Evolutionary conservation across 2,888 invertebrate genomes (phyloP), one percentile per base, ranked within the genome.

Genomic region (Timandra comae): DNA sequence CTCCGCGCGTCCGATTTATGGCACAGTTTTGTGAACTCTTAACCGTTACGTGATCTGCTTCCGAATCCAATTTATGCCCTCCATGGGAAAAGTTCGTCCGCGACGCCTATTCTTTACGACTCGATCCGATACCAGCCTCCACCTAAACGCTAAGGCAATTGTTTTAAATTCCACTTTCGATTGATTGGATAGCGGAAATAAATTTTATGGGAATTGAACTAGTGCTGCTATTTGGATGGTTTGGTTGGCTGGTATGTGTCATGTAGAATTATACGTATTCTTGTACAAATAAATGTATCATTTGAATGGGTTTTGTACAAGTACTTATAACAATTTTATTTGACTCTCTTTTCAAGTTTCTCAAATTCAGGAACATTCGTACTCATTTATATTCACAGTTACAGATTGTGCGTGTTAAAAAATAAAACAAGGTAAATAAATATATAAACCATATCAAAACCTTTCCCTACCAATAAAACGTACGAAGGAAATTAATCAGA

Each of bases 31-130:
- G 84, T 80, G 84, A 85, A 82, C 85, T 84, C 81, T 79, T 80
- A 82, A 81, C 81, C 80, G 79, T 84, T 84, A 85, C 85, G 84
- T 85, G 84, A 84, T 82, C 82, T 77, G 82, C 77, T 84, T 84
- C 82, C 80, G 82, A 81, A 81, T 72, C 79, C 78, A 81, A 85
- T 85, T 85, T 85, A 85, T 84, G 71, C 67, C 70, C 71, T 82
- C 79, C 74, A 73, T 74, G 81, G 81, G 79, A 77, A 74, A 80
- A 82, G 65, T 84, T 82, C 56, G 60, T 49, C 63, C 58, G 61
- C 56, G 61, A 55, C 65, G 73, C 71, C 78, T 74, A 80, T 82
- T 77, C 78, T 82, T 84, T 81, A 84, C 79, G 80, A 76, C 63
- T 55, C 59, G 16, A 16, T 6, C 16, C 16, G 16, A 16, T 16